These are phyloP conservation scores for Cephus nigrinus DNA, from an alignment of 2,888 invertebrate species.

Conservation along the genomic window DNA sequence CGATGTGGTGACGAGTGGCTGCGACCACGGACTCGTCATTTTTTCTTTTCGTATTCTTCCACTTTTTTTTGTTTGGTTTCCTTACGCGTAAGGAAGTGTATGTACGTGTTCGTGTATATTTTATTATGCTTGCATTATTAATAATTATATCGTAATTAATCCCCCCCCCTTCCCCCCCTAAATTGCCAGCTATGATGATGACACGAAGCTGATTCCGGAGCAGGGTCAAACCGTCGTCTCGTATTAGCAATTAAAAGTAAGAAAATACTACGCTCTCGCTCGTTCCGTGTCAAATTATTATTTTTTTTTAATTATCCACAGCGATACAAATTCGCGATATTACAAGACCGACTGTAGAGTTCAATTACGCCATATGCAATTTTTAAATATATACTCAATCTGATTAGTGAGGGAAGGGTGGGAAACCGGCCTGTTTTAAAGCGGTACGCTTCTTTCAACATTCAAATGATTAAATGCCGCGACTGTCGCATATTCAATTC, in stretches of 20 bases:
- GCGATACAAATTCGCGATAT: not conserved
- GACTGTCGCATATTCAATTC: not conserved
- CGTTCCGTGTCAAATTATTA: not conserved
- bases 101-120: conserved; percentile 19
- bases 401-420: not conserved
- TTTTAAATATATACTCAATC: not conserved
- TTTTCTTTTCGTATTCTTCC: not conserved
- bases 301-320: not conserved
- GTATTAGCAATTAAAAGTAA: not conserved
- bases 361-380: not conserved
- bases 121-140: conserved; percentile 21
- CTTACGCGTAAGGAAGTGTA: conserved; percentile 11
- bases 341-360: not conserved
- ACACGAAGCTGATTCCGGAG: conserved; percentile 27
- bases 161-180: conserved; percentile 7
- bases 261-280: not conserved
- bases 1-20: not conserved
- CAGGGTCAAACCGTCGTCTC: not conserved
- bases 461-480: not conserved
- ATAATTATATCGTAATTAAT: conserved; percentile 27
- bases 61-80: conserved; percentile 15
- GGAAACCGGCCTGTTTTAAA: not conserved
- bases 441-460: not conserved
- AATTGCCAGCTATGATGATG: conserved; percentile 19
- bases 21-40: conserved; percentile 1